Percentiles rank a stretch among this genome's conserved stretches.
These are phyloP conservation scores for Sebastes trivittatus DNA, from an alignment of 2,797 vertebrate species.

Conservation along the genomic window DNA sequence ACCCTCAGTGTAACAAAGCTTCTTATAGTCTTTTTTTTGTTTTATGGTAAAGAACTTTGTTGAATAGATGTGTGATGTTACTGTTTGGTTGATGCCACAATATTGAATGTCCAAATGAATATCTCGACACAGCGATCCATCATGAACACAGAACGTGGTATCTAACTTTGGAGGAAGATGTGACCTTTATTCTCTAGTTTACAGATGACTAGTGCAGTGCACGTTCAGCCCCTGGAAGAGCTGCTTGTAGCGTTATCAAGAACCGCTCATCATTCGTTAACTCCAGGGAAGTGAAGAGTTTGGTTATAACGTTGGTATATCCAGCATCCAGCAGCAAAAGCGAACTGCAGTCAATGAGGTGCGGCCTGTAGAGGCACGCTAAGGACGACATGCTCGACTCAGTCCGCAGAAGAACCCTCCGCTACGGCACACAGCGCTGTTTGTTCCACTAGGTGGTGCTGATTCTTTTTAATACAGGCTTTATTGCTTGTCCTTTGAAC, in stretches of 20 bases:
- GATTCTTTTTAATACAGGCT: too few species aligned
- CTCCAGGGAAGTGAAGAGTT: background rate
- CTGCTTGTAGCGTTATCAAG: background rate
- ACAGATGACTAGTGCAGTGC: background rate
- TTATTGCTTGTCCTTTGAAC: too few species aligned
- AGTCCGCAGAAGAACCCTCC: background rate
- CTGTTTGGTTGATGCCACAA: background rate
- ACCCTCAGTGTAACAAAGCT: background rate
- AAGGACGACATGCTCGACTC: rapidly evolving
- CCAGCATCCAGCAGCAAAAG: background rate
- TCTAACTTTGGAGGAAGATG: background rate
- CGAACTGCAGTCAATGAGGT: background rate
- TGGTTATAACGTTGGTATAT: background rate
- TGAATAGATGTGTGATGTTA: background rate
- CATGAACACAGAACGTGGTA: background rate
- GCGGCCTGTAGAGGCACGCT: background rate
- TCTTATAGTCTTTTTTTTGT: background rate
- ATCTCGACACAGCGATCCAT: background rate
- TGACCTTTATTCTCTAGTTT: background rate
- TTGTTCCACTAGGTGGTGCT: too few species aligned
- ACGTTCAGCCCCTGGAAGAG: background rate
- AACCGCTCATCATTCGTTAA: background rate
- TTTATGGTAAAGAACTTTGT: background rate
- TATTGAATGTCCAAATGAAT: background rate
- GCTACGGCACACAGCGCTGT: too few species aligned